Evolutionary conservation across 1,140 invertebrate genomes (phyloP).

Genomic region (Drosophila pectinifera): DNA sequence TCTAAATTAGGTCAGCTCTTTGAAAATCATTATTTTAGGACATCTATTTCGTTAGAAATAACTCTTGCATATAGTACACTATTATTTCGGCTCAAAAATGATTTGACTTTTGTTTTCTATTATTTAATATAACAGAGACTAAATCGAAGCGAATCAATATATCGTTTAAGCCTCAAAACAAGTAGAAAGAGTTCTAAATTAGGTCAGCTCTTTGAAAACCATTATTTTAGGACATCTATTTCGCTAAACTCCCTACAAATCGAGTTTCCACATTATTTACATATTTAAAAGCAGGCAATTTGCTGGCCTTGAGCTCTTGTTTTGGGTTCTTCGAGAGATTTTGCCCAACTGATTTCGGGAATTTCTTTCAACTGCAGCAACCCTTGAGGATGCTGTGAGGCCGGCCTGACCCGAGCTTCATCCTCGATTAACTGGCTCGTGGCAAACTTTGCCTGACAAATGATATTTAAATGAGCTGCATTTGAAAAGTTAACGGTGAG

Average conservation of each 20-base stretch:
- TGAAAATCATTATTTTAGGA: not conserved
- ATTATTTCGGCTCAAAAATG: too few species aligned
- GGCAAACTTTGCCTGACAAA: conserved; percentile 63
- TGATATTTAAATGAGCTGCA: conserved; percentile 80
- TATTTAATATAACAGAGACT: too few species aligned
- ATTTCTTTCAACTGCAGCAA: not conserved
- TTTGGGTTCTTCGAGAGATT: conserved; percentile 2
- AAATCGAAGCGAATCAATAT: too few species aligned
- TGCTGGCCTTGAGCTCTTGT: not conserved
- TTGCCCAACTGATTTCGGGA: conserved; percentile 2
- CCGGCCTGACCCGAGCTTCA: conserved; percentile 1
- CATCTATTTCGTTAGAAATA: too few species aligned
- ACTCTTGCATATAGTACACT: too few species aligned
- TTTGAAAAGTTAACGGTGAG: conserved; percentile 68
- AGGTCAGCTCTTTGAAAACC: not conserved
- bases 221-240: not conserved
- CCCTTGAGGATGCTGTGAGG: not conserved
- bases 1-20: not conserved
- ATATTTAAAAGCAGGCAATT: conserved; percentile 8
- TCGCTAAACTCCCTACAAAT: too few species aligned
- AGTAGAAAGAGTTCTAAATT: not conserved
- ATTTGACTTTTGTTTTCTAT: too few species aligned
- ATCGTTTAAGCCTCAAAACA: not conserved
- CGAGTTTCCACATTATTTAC: not conserved
- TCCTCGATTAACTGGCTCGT: conserved; percentile 39